phyloP scores from a whole-genome alignment of 2,888 invertebrate genomes.

The Autographa gamma region DNA sequence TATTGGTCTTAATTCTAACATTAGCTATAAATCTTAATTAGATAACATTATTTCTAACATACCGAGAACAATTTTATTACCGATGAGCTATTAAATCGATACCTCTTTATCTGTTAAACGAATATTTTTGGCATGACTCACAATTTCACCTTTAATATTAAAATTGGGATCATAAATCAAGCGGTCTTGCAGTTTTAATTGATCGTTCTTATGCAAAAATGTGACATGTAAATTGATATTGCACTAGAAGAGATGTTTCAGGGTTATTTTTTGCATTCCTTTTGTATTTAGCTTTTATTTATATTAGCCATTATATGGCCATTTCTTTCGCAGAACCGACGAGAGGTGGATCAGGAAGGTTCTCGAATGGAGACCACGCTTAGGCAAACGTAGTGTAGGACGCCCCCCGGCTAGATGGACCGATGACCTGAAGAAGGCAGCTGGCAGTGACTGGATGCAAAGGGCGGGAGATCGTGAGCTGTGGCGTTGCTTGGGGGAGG shows the following conservation, averaged over 20 bases:
- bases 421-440: no score
- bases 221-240: conserved; percentile 7
- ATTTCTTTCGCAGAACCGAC: no score
- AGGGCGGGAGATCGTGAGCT: no score
- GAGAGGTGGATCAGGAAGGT: no score
- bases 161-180: conserved; percentile 22
- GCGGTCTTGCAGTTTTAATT: conserved; percentile 32
- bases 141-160: conserved; percentile 43
- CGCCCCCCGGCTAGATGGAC: no score
- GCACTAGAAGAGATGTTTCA: not conserved
- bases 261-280: not conserved
- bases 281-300: no score
- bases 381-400: no score
- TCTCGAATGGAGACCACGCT: no score
- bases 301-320: no score
- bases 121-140: conserved; percentile 41
- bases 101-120: not conserved
- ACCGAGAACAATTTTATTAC: conserved; percentile 14
- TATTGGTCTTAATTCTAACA: not conserved
- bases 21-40: not conserved
- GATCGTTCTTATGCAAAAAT: conserved; percentile 44
- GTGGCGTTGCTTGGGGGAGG: no score
- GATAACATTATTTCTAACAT: conserved; percentile 6
- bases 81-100: not conserved
- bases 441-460: no score